phyloP scores from a whole-genome alignment of 2,888 invertebrate species.

The Exephanes ischioxanthus region DNA sequence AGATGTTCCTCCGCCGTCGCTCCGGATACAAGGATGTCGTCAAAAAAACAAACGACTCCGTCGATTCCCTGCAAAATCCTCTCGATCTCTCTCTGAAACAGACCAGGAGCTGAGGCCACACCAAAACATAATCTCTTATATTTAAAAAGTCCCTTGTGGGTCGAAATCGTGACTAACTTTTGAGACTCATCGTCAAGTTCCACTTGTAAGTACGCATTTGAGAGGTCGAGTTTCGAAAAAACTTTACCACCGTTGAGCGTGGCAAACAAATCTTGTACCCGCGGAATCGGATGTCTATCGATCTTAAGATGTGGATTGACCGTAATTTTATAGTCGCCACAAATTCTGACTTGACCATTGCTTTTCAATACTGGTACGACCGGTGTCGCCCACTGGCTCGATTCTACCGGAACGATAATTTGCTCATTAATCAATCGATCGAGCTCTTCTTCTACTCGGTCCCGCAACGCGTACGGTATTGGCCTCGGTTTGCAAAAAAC shows the following conservation, averaged over 20 bases:
- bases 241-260: conserved; percentile 72
- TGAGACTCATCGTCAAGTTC: conserved; percentile 75
- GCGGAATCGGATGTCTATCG: conserved; percentile 73
- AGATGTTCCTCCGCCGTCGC: conserved; percentile 16
- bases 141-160: conserved; percentile 77
- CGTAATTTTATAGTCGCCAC: conserved; percentile 79
- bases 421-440: conserved; percentile 65
- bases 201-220: conserved; percentile 80
- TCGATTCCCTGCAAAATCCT: conserved; percentile 21
- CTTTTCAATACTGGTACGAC: conserved; percentile 80
- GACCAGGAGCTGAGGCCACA: conserved; percentile 24
- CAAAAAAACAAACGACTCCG: conserved; percentile 40
- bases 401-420: conserved; percentile 69
- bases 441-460: conserved; percentile 71
- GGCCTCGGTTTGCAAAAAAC: conserved; percentile 69
- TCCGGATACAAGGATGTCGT: conserved; percentile 46
- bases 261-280: conserved; percentile 70
- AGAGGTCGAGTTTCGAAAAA: conserved; percentile 80
- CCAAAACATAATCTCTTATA: conserved; percentile 44
- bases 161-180: conserved; percentile 76
- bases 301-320: conserved; percentile 74
- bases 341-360: conserved; percentile 77
- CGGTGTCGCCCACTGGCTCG: conserved; percentile 77
- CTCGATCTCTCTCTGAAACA: conserved; percentile 38
- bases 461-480: conserved; percentile 72